Evolutionary conservation across 2,113 vertebrate species (phyloP), one percentile per base, ranked within the genome.

Genomic region (Chunga burmeisteri): DNA sequence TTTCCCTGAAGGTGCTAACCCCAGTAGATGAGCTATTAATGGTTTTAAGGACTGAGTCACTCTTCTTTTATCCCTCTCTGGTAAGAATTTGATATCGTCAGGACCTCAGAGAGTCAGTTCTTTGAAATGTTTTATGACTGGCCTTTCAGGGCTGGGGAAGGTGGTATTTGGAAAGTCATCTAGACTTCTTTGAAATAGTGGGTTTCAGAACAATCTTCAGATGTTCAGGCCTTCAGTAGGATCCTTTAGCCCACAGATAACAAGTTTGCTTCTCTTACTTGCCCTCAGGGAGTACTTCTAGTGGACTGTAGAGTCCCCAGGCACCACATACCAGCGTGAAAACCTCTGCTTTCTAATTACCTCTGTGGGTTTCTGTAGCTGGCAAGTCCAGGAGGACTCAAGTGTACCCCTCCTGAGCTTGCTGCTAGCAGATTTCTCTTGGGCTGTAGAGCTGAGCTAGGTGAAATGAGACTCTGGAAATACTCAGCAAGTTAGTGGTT

Each of bases 401-500:
- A 52, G 11, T 0, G 0, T 12, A 44, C 40, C 19, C 30, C n/a
- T 85, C 30, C 61, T 2, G 3, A 17, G 38, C 42, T n/a, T 30
- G 10, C 46, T 44, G 27, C 36, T 20, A 6, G 58, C 47, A 27
- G 32, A 3, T 11, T 49, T 29, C n/a, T 49, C 18, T 16, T 62
- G 30, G 26, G 22, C 32, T 70, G 26, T 21, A 74, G 49, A 63
- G 49, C 8, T 27, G 6, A 84, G 26, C 26, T 52, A 2, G 16
- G 18, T 32, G 11, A 70, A 70, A 29, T 52, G 52, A 6, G 46
- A 7, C 16, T 49, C 73, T 49, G 56, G n/a, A 66, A 61, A n/a
- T 38, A 32, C 14, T 70, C 50, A 30, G 62, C 12, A 65, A 80
- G 32, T 14, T 32, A 38, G 38, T 38, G 38, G 15, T 72, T 61